phyloP scores from a whole-genome alignment of 64 coral and sea anemone species.

The Dendronephthya gigantea region DNA sequence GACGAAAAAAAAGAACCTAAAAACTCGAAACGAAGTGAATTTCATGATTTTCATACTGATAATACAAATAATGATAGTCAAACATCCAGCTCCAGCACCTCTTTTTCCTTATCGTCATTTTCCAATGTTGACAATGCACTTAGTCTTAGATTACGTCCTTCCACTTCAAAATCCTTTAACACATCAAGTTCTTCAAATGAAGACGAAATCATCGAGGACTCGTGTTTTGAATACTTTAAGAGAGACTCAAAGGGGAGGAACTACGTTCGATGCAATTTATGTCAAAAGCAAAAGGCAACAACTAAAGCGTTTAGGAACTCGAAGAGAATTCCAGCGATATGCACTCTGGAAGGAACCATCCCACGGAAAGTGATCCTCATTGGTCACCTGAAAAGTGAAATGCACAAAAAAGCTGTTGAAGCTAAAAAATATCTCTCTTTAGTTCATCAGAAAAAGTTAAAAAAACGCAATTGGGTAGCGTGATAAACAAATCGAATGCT shows the following conservation, averaged over 20 bases:
- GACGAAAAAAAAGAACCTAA: neutral
- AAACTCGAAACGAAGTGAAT: neutral
- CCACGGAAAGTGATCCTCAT: neutral
- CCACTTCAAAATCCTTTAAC: neutral
- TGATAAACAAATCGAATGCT: neutral
- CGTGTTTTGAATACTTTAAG: neutral
- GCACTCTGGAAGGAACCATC: neutral
- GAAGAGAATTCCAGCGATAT: neutral
- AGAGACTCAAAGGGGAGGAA: neutral
- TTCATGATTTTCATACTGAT: neutral
- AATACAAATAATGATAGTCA: neutral
- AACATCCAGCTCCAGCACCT: neutral
- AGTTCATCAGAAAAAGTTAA: neutral
- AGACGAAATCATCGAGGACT: neutral
- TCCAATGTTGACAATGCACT: neutral
- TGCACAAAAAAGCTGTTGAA: neutral
- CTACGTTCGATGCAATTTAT: neutral
- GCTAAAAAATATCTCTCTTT: neutral
- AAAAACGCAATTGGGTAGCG: neutral
- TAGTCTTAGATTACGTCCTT: neutral
- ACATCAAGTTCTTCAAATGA: neutral
- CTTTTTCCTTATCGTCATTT: neutral
- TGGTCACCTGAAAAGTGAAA: neutral
- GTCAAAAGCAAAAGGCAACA: neutral
- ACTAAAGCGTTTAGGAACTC: neutral